Conservation (phyloP, 2,113 vertebrate species). For the Diphyllodes magnificus region DNA sequence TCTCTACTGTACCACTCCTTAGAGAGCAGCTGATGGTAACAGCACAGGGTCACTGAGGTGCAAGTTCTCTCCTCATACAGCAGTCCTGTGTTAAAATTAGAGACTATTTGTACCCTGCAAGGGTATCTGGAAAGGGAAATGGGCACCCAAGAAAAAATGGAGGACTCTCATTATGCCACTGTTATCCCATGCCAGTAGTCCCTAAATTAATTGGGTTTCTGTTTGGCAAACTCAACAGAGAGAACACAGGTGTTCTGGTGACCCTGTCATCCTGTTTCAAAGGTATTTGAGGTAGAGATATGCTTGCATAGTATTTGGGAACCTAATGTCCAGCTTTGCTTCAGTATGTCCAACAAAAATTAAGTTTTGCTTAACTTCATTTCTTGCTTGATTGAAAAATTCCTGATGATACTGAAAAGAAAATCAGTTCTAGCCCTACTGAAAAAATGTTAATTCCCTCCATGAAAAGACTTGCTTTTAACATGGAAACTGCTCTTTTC, state of each 20-base stretch:
- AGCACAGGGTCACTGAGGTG: neutral
- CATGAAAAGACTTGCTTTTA: neutral
- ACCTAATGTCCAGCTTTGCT: neutral
- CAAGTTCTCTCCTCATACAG: neutral
- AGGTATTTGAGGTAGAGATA: neutral
- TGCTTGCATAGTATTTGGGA: rapidly evolving
- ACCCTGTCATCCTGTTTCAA: neutral
- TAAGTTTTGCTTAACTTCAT: neutral
- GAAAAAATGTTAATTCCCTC: neutral
- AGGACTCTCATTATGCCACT: neutral
- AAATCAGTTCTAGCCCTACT: neutral
- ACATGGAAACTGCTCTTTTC: neutral
- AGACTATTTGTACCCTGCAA: neutral
- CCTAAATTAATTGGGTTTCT: neutral
- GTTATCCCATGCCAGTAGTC: neutral
- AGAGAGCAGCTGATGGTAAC: neutral
- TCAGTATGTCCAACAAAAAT: neutral
- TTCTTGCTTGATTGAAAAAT: neutral
- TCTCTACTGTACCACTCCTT: neutral
- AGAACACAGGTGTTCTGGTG: neutral
- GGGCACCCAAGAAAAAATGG: neutral
- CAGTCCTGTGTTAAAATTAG: rapidly evolving
- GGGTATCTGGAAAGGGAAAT: neutral
- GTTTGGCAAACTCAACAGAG: no score
- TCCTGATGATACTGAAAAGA: neutral